Evolutionary conservation across 2,113 vertebrate species (phyloP), one percentile per base, ranked within the genome.

Genomic region (Zapornia atra): DNA sequence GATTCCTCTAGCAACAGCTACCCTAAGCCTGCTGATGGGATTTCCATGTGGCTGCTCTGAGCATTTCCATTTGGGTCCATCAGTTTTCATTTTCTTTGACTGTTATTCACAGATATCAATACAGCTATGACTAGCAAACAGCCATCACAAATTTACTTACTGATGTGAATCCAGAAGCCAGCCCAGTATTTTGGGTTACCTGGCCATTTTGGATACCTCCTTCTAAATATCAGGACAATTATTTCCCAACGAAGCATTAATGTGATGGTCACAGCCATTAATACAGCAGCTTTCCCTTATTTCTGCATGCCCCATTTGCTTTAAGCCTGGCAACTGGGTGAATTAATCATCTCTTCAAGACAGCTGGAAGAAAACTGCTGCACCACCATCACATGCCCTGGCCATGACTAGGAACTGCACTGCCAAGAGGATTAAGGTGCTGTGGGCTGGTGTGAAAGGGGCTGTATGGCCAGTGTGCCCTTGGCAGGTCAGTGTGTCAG

Each of bases 201-300:
- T 36, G 28, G 31, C 64, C 34, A 24, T 44, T 83, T 26, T 34
- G 19, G 66, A 42, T 21, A 53, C 10, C 15, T 91, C 48, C 81
- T 42, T 81, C 54, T 71, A 60, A 80, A 46, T 36, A 64, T 36
- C 36, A 87, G 56, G 63, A 54, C 68, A 51, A 50, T 84, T 82
- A 79, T 73, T 94, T 94, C 73, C 88, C 75, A 36, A 15, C 63
- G 51, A 86, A 87, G 88, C 69, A 90, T 90, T 96, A 92, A 92
- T 79, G 36, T 31, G 50, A 63, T 11, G 21, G 66, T 73, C 31
- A 46, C 54, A 70, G 66, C 64, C 64, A 69, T 86, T 79, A 84
- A 91, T 70, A 92, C 66, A 24, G 53, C 51, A 75, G 36, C 50
- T 86, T 87, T 48, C 69, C 82, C 76, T 90, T 89, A 94, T 81